phyloP scores from a whole-genome alignment of 2,888 invertebrate species.

The Ichneumoninae sp. region DNA sequence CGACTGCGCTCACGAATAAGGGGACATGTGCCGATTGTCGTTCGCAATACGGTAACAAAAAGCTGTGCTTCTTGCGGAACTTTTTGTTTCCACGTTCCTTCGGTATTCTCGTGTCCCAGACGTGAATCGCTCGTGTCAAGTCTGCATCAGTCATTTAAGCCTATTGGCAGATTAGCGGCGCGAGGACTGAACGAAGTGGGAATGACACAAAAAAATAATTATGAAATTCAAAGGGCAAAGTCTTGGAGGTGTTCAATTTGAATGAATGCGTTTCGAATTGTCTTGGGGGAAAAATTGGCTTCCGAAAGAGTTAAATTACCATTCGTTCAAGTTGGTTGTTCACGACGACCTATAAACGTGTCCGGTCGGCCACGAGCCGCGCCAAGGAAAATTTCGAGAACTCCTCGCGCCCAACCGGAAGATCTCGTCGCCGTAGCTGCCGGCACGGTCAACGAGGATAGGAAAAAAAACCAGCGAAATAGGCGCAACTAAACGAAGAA shows the following conservation, averaged over 20 bases:
- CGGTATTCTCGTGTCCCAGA: neutral
- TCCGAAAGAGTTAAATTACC: slow-evolving; percentile 59
- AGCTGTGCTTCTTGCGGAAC: neutral
- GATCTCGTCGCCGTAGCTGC: neutral
- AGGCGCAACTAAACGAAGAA: slow-evolving; percentile 10
- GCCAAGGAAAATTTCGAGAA: neutral
- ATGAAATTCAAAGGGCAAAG: neutral
- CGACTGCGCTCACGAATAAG: slow-evolving; percentile 10
- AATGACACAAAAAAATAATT: neutral
- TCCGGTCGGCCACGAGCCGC: slow-evolving; percentile 67
- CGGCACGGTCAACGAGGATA: slow-evolving; percentile 10
- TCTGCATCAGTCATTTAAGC: neutral
- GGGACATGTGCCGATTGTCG: slow-evolving; percentile 5
- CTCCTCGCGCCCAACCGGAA: neutral
- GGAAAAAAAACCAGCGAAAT: neutral
- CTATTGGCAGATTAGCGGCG: neutral
- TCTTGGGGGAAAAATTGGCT: slow-evolving; percentile 30
- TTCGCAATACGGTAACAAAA: slow-evolving; percentile 6
- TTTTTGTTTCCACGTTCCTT: neutral
- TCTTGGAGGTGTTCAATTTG: neutral
- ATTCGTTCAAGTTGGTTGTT: slow-evolving; percentile 49
- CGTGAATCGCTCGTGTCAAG: neutral
- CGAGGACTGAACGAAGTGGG: neutral
- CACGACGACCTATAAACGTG: slow-evolving; percentile 72
- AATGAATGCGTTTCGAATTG: slow-evolving; percentile 5